These are phyloP conservation scores for Heliocidaris erythrogramma DNA, from an alignment of 35 echinoderm and acorn worm species.

Conservation along the genomic window DNA sequence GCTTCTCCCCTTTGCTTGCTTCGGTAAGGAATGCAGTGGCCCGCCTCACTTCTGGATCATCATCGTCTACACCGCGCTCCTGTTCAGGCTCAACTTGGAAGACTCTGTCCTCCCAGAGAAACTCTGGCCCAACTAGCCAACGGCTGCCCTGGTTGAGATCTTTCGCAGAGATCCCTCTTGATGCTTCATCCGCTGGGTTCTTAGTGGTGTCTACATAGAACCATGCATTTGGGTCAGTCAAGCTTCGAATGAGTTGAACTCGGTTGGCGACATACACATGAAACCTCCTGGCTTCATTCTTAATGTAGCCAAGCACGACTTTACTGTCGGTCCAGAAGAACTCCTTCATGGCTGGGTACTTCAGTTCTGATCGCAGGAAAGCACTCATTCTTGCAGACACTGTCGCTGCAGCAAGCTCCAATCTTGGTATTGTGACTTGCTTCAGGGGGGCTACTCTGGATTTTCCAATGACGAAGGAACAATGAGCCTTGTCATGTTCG, in stretches of 20 bases:
- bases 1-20: no score
- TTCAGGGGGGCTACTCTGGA: slow-evolving; percentile 64
- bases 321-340: slow-evolving; percentile 65
- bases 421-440: slow-evolving; percentile 58
- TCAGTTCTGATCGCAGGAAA: slow-evolving; percentile 39
- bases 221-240: slow-evolving; percentile 61
- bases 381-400: slow-evolving; percentile 34
- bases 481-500: neutral
- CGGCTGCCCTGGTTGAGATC: slow-evolving; percentile 17
- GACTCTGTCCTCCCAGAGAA: no score
- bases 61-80: no score
- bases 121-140: slow-evolving; percentile 64
- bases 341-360: slow-evolving; percentile 40
- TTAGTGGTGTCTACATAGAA: slow-evolving; percentile 55
- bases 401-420: slow-evolving; percentile 67
- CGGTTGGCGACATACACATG: slow-evolving; percentile 60
- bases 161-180: slow-evolving; percentile 56
- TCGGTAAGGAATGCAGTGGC: no score
- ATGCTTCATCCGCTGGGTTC: slow-evolving; percentile 76
- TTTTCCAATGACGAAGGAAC: slow-evolving; percentile 19
- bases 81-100: no score
- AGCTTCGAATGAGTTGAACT: slow-evolving; percentile 59
- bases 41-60: no score
- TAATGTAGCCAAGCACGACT: slow-evolving; percentile 61
- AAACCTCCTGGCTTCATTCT: slow-evolving; percentile 59